A percentile compares a stretch with the other conserved stretches of the same genome.
phyloP scores from a whole-genome alignment of 2,888 invertebrate genomes.

The Lordiphosa fenestrarum region DNA sequence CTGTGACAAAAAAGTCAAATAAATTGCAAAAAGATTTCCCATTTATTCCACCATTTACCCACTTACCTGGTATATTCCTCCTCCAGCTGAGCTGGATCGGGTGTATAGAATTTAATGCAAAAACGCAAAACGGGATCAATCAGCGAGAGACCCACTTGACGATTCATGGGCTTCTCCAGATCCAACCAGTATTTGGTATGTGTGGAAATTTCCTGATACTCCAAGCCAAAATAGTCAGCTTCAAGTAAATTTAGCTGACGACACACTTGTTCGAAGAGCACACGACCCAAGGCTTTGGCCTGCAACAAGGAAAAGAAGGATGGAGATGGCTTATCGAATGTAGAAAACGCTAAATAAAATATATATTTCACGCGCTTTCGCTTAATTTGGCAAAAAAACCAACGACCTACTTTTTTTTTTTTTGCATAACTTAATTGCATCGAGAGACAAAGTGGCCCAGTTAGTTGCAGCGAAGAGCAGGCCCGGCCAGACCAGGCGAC shows the following conservation, averaged over 20 bases:
- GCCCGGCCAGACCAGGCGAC: slow-evolving; percentile 37
- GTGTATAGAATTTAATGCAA: slow-evolving; percentile 99
- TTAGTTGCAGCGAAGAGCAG: slow-evolving; percentile 13
- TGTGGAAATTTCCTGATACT: slow-evolving; percentile 91
- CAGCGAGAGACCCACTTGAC: slow-evolving; percentile 95
- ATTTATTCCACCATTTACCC: too few species aligned
- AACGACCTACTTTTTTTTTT: slow-evolving; percentile 36
- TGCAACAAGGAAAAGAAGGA: slow-evolving; percentile 81
- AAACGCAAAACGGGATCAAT: slow-evolving; percentile 93
- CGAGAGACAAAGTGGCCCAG: slow-evolving; percentile 38
- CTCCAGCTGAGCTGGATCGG: slow-evolving; percentile 97
- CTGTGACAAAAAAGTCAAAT: slow-evolving; percentile 80
- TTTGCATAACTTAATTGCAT: slow-evolving; percentile 46
- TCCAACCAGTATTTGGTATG: slow-evolving; percentile 98
- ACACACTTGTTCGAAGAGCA: slow-evolving; percentile 97
- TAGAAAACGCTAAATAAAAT: slow-evolving; percentile 33
- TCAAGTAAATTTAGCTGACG: slow-evolving; percentile 97
- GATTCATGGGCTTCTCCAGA: slow-evolving; percentile 96
- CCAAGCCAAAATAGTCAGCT: slow-evolving; percentile 98
- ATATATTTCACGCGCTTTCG: too few species aligned
- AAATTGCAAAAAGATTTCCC: neutral
- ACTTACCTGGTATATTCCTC: slow-evolving; percentile 93
- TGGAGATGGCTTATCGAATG: too few species aligned
- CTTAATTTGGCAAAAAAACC: slow-evolving; percentile 44
- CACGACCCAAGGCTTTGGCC: slow-evolving; percentile 96